Conservation (phyloP, 2,888 invertebrate genomes). For the Elgonia sp. region DNA sequence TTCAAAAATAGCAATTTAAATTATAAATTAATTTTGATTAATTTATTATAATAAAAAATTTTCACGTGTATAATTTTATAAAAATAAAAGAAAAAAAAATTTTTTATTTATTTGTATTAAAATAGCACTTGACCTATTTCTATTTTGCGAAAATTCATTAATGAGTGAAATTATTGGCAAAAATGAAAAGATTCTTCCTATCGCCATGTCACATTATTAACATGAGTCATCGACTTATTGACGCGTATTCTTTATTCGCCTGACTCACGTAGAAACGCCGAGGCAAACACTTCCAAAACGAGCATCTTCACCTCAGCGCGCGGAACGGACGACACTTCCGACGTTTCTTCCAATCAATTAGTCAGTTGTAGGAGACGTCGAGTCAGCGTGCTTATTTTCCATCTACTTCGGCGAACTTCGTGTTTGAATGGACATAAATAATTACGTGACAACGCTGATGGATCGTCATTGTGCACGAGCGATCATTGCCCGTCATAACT, state of each 20-base stretch:
- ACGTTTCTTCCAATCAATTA: slow-evolving; percentile 81
- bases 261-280: slow-evolving; percentile 20
- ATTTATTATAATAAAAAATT: too few relatives aligned
- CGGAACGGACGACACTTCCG: slow-evolving; percentile 53
- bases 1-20: too few relatives aligned
- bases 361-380: slow-evolving; percentile 78
- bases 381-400: slow-evolving; percentile 80
- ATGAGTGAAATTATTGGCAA: too few relatives aligned
- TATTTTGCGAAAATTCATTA: too few relatives aligned
- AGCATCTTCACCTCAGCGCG: slow-evolving; percentile 38
- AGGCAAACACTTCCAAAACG: slow-evolving; percentile 48
- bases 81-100: too few relatives aligned
- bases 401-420: slow-evolving; percentile 80
- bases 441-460: slow-evolving; percentile 79
- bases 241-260: slow-evolving; percentile 34
- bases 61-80: too few relatives aligned
- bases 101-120: too few relatives aligned
- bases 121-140: too few relatives aligned
- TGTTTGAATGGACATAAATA: slow-evolving; percentile 83
- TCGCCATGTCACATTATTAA: slow-evolving; percentile 13
- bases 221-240: slow-evolving; percentile 36
- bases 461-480: slow-evolving; percentile 68
- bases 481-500: slow-evolving; percentile 45
- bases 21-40: too few relatives aligned
- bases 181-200: too few relatives aligned